phyloP scores from a whole-genome alignment of 2,888 invertebrate species.

The Lycophotia porphyrea region DNA sequence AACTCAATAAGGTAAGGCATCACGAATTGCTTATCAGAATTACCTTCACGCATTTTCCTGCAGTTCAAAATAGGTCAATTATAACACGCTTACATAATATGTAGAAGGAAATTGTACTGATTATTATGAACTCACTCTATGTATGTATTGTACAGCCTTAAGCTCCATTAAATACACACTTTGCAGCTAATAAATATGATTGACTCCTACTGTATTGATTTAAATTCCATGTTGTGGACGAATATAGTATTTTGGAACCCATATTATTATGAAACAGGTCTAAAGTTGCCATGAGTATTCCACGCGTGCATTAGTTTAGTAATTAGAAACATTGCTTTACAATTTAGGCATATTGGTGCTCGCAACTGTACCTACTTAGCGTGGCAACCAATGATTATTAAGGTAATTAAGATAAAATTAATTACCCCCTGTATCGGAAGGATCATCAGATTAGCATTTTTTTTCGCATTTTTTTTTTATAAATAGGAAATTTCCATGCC shows the following conservation, averaged over 20 bases:
- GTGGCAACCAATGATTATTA: slow-evolving; percentile 16
- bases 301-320: too few relatives aligned
- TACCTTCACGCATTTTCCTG: slow-evolving; percentile 9
- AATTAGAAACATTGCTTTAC: too few relatives aligned
- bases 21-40: slow-evolving; percentile 6
- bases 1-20: neutral
- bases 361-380: neutral
- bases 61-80: slow-evolving; percentile 6
- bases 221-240: neutral
- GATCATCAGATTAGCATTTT: slow-evolving; percentile 37
- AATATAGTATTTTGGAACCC: neutral
- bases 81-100: slow-evolving; percentile 23
- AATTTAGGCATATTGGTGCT: neutral
- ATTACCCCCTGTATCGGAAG: slow-evolving; percentile 47
- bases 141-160: neutral
- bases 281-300: neutral
- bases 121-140: neutral
- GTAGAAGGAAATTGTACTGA: slow-evolving; percentile 2
- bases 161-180: neutral
- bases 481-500: slow-evolving; percentile 38
- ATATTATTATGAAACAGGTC: neutral
- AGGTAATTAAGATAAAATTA: slow-evolving; percentile 25
- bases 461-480: slow-evolving; percentile 27
- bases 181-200: neutral
- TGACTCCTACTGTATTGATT: neutral